Percentiles rank a stretch among this genome's conserved stretches.
phyloP scores from a whole-genome alignment of 2,113 vertebrate species.

The Nycticryphes semicollaris region DNA sequence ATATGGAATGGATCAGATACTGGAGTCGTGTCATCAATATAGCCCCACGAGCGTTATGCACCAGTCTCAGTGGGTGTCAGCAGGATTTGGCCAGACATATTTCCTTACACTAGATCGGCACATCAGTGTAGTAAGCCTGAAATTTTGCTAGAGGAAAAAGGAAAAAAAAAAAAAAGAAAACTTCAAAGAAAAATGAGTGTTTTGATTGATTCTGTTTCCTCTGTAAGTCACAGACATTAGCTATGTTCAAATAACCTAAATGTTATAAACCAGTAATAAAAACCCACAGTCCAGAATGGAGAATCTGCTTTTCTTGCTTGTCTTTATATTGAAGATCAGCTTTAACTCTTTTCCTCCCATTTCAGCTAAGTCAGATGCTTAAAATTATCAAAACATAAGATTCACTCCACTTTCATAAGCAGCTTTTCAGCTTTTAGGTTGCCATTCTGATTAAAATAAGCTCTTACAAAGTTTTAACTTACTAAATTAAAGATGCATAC shows the following conservation, averaged over 20 bases:
- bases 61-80: neutral
- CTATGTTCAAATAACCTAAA: constrained; percentile 24
- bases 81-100: neutral
- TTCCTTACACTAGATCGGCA: neutral
- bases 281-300: neutral
- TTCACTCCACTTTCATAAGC: neutral
- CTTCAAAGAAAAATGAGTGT: constrained; percentile 18
- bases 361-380: neutral
- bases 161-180: neutral
- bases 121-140: neutral
- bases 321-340: neutral
- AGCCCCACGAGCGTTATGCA: neutral
- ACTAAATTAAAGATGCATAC: constrained; percentile 19
- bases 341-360: constrained; percentile 18
- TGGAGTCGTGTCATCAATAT: neutral
- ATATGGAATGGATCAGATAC: neutral
- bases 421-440: constrained; percentile 9
- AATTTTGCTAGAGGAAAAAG: neutral
- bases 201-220: constrained; percentile 25
- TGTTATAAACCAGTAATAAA: constrained; percentile 24
- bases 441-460: neutral
- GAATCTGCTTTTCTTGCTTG: neutral
- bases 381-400: constrained; percentile 13
- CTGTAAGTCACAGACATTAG: neutral
- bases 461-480: neutral